A percentile compares a stretch with the other conserved stretches of the same genome.
Evolutionary conservation across 2,113 vertebrate genomes (phyloP).

Genomic region (Melanerpes formicivorus): DNA sequence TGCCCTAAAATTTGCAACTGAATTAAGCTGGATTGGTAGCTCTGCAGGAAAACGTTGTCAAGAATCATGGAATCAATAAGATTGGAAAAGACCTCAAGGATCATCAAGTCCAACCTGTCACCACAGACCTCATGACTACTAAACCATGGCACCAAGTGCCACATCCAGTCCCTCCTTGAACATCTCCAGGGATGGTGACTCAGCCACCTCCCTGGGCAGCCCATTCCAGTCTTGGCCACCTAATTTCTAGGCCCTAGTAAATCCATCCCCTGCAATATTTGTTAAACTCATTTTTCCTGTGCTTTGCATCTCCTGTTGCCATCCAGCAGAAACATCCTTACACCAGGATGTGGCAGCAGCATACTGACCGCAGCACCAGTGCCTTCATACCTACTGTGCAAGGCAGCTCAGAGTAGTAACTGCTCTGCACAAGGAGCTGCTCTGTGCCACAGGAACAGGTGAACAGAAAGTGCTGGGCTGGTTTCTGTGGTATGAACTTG

Average conservation of each 20-base stretch:
- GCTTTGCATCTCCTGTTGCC: background rate
- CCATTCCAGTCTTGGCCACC: too few species aligned
- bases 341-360: background rate
- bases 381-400: background rate
- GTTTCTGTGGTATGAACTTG: background rate
- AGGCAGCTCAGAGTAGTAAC: background rate
- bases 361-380: rapidly evolving
- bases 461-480: background rate
- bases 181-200: too few species aligned
- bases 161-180: too few species aligned
- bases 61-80: background rate
- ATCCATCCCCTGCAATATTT: background rate
- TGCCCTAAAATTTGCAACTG: background rate
- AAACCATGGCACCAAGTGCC: too few species aligned
- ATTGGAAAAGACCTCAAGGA: too few species aligned
- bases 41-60: background rate
- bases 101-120: too few species aligned
- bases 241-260: background rate
- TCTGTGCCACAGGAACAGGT: background rate
- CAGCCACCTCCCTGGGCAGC: too few species aligned
- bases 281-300: background rate
- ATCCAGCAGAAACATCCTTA: background rate
- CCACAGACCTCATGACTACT: too few species aligned
- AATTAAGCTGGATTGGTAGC: background rate
- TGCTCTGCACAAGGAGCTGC: rapidly evolving